phyloP scores from a whole-genome alignment of 2,888 invertebrate genomes.

The Odontocolon sp. region DNA sequence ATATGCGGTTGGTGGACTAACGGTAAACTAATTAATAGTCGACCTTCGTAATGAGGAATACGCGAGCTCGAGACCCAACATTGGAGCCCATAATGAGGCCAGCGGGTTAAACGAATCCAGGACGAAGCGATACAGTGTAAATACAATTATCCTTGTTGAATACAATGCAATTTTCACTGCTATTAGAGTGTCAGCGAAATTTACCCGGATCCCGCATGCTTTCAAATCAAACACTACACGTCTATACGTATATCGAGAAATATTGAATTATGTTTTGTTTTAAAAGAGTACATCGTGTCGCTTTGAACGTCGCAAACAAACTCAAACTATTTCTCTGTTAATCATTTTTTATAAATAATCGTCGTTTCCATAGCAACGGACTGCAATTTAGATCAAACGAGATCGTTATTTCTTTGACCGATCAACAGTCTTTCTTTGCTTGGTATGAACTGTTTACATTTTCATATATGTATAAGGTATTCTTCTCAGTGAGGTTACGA shows the following conservation, averaged over 20 bases:
- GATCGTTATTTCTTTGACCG: too few relatives aligned
- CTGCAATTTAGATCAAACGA: too few relatives aligned
- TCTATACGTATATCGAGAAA: neutral
- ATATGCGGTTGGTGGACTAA: slow-evolving; percentile 22
- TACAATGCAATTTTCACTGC: slow-evolving; percentile 43
- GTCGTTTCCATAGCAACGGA: too few relatives aligned
- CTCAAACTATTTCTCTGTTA: too few relatives aligned
- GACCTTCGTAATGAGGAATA: slow-evolving; percentile 43
- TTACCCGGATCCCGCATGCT: slow-evolving; percentile 13
- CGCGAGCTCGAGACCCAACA: neutral
- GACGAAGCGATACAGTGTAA: slow-evolving; percentile 36
- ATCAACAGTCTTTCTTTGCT: too few relatives aligned
- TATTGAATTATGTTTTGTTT: too few relatives aligned
- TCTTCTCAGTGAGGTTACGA: too few relatives aligned
- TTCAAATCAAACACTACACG: neutral
- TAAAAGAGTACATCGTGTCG: too few relatives aligned
- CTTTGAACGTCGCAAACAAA: too few relatives aligned
- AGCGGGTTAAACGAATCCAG: slow-evolving; percentile 34
- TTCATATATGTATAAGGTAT: too few relatives aligned
- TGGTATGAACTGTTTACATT: too few relatives aligned
- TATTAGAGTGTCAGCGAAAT: slow-evolving; percentile 33
- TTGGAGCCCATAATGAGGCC: neutral
- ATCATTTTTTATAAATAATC: too few relatives aligned
- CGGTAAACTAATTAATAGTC: slow-evolving; percentile 39
- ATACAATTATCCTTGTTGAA: slow-evolving; percentile 45